Percentiles rank a stretch among this genome's conserved stretches.
These are phyloP conservation scores for Acrobasis suavella DNA, from an alignment of 2,888 invertebrate genomes.

Conservation along the genomic window DNA sequence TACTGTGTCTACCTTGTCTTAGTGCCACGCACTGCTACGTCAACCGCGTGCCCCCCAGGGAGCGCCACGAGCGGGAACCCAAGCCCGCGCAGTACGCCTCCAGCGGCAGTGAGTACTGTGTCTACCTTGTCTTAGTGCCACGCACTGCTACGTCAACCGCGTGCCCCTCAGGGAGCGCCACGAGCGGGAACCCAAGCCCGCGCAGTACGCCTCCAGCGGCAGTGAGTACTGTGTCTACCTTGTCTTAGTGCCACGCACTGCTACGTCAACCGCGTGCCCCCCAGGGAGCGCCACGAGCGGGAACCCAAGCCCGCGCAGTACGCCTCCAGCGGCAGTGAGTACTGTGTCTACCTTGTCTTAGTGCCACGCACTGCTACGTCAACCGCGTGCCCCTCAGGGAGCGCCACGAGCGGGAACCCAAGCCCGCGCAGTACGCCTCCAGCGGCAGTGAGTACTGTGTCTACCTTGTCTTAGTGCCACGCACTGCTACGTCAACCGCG, in stretches of 20 bases:
- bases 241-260: conserved; percentile 40
- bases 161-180: conserved; percentile 43
- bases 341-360: conserved; percentile 3
- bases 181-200: conserved; percentile 32
- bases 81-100: conserved; percentile 82
- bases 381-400: conserved; percentile 47
- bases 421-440: conserved; percentile 82
- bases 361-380: conserved; percentile 46
- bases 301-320: conserved; percentile 67
- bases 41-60: conserved; percentile 47
- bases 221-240: conserved; percentile 68
- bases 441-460: conserved; percentile 82
- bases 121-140: conserved; percentile 29
- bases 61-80: conserved; percentile 34
- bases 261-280: conserved; percentile 51
- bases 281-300: conserved; percentile 37
- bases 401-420: conserved; percentile 34
- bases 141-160: conserved; percentile 49
- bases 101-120: conserved; percentile 82
- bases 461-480: conserved; percentile 31
- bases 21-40: conserved; percentile 46
- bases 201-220: conserved; percentile 86
- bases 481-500: conserved; percentile 49
- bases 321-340: conserved; percentile 86
- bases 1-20: conserved; percentile 33